These are phyloP conservation scores for Heliconius eleuchia DNA, from an alignment of 1,140 invertebrate species.

Conservation along the genomic window DNA sequence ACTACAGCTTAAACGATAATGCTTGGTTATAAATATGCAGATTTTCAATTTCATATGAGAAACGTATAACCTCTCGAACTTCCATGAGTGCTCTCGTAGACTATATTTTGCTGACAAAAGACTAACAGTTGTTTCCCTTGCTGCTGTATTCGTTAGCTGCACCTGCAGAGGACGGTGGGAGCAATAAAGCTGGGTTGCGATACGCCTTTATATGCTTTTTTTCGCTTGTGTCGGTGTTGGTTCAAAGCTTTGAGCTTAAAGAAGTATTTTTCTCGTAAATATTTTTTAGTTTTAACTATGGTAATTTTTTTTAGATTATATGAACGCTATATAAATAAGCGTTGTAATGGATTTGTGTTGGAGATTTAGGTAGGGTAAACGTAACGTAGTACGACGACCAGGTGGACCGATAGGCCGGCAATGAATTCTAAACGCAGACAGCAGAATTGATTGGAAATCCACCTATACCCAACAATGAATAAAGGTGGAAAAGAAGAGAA, in stretches of 20 bases:
- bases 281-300: not conserved
- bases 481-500: no score
- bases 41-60: not conserved
- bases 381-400: no score
- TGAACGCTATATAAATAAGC: not conserved
- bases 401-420: no score
- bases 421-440: no score
- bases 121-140: not conserved
- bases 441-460: no score
- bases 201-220: not conserved
- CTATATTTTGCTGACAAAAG: slow-evolving; percentile 11
- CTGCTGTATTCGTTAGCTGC: not conserved
- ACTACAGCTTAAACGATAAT: not conserved
- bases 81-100: not conserved
- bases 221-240: not conserved
- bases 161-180: not conserved
- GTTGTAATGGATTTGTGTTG: no score
- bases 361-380: no score
- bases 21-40: not conserved
- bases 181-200: not conserved
- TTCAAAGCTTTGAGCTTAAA: slow-evolving; percentile 3
- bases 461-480: no score
- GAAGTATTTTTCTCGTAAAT: not conserved
- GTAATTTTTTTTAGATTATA: not conserved
- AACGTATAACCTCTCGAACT: not conserved